Conservation (phyloP, 2,888 invertebrate genomes). For the Harpagoxenus sublaevis region DNA sequence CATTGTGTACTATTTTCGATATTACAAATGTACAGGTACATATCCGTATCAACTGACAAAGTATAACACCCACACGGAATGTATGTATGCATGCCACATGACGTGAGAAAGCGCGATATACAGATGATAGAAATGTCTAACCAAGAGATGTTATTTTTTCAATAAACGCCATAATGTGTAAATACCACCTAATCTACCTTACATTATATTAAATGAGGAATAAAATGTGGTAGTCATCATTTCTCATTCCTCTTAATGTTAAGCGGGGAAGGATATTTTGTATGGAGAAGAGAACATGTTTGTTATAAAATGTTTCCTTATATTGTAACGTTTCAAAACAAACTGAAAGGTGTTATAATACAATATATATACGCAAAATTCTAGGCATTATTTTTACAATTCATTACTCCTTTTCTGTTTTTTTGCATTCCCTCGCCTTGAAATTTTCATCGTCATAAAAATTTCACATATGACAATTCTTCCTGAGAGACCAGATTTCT, state of each 20-base stretch:
- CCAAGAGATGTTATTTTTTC: constrained; percentile 44
- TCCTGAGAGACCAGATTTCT: constrained; percentile 78
- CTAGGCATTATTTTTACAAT: constrained; percentile 84
- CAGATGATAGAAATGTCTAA: constrained; percentile 16
- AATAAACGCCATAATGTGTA: constrained; percentile 67
- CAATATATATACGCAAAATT: constrained; percentile 83
- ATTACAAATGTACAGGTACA: constrained; percentile 38
- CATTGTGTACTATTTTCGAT: constrained; percentile 31
- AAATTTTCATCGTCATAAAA: constrained; percentile 77
- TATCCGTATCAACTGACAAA: constrained; percentile 24
- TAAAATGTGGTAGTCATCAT: constrained; percentile 34
- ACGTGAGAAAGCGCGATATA: constrained; percentile 22
- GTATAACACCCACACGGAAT: neutral
- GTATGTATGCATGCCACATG: neutral
- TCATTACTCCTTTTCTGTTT: constrained; percentile 77
- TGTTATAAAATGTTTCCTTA: constrained; percentile 85
- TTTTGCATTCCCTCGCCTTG: constrained; percentile 72
- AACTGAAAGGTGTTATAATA: constrained; percentile 84
- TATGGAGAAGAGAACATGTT: constrained; percentile 57
- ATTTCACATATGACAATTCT: constrained; percentile 75
- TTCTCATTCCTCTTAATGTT: constrained; percentile 17
- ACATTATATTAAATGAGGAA: constrained; percentile 58
- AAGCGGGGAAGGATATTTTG: constrained; percentile 47
- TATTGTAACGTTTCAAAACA: constrained; percentile 85
- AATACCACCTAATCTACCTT: constrained; percentile 60